Base-by-base conservation (phyloP, 1,140 invertebrate species). In the Parasteatoda tepidariorum region DNA sequence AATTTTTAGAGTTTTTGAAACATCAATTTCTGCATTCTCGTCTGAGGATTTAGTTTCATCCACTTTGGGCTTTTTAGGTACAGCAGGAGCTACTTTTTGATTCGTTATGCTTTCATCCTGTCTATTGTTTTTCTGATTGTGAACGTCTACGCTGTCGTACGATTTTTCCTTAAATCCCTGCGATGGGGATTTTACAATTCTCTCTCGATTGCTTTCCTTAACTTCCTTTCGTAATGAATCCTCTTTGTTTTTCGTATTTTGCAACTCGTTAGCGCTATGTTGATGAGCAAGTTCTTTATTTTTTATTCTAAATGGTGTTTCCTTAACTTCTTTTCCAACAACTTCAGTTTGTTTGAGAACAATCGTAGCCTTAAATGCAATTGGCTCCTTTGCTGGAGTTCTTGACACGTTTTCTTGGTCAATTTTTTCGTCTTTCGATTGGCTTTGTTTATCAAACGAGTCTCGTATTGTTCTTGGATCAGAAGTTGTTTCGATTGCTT, bases 231-330 rank as follows among this genome's bases (percentile, higher is more conserved):
- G 64, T 9, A 55, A 48, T 3, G 34, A 33, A 4, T 83, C 70
- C 15, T 83, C 79, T 55, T 83, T 83, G 18, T 54, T 74, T n/a
- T 83, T 83, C 11, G 73, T 24, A 15, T 83, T 55, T 11, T 64
- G 7, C 15, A 83, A 55, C 24, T 83, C 79, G 9, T 83, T 67
- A 18, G 79, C 79, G 55, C 79, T 83, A 22, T 83, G 79, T n/a
- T 83, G 79, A 34, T 83, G 79, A 38, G 73, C 66, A 24, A 83
- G 61, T 54, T 83, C 79, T 59, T 83, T 83, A 24, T 83, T 83
- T n/a, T 81, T 81, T 18, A 81, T 71, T 64, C 79, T 62, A 64
- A 73, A 73, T 41, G 55, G 67, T 24, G 59, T 54, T 28, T 82
- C 66, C 33, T 79, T 79, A 1, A 30, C 1, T 11, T 78, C 74